These are phyloP conservation scores for Caenorhabditis doughertyi DNA, from an alignment of 2,888 invertebrate genomes.

Conservation along the genomic window DNA sequence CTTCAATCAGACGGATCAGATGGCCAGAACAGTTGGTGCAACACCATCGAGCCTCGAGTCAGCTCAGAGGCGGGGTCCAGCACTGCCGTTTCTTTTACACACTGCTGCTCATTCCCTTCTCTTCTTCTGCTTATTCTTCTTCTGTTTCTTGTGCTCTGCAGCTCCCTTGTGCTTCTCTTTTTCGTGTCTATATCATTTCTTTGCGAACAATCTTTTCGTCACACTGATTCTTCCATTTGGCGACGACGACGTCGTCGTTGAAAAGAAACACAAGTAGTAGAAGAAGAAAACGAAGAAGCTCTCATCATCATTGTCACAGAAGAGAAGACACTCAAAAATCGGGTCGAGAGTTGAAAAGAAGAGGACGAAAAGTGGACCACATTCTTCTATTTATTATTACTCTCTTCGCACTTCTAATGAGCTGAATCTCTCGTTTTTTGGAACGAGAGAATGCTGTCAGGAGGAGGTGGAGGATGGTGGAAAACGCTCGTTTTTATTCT, in stretches of 20 bases:
- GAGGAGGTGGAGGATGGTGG: constrained; percentile 50
- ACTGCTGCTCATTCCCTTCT: constrained; percentile 18
- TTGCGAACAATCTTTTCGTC: constrained; percentile 38
- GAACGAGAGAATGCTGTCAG: constrained; percentile 48
- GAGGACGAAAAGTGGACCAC: not conserved
- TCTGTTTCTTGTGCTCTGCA: constrained; percentile 33
- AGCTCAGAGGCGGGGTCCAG: constrained; percentile 27
- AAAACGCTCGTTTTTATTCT: constrained; percentile 24
- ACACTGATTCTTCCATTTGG: constrained; percentile 40
- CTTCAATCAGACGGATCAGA: constrained; percentile 41
- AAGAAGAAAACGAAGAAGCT: constrained; percentile 8
- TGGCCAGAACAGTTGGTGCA: constrained; percentile 59
- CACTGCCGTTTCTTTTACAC: constrained; percentile 43
- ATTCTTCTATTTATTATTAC: constrained; percentile 40
- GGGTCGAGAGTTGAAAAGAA: constrained; percentile 24
- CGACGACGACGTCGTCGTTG: constrained; percentile 31
- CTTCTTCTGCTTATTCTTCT: constrained; percentile 22
- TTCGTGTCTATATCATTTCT: constrained; percentile 57
- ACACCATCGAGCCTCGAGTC: constrained; percentile 26
- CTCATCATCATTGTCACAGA: not conserved
- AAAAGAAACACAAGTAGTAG: constrained; percentile 31
- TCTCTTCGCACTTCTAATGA: constrained; percentile 58
- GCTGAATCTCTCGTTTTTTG: constrained; percentile 44
- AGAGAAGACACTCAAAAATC: constrained; percentile 38
- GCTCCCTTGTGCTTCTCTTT: constrained; percentile 27